These are phyloP conservation scores for Limnephilus rhombicus DNA, from an alignment of 2,888 invertebrate genomes.

Conservation along the genomic window DNA sequence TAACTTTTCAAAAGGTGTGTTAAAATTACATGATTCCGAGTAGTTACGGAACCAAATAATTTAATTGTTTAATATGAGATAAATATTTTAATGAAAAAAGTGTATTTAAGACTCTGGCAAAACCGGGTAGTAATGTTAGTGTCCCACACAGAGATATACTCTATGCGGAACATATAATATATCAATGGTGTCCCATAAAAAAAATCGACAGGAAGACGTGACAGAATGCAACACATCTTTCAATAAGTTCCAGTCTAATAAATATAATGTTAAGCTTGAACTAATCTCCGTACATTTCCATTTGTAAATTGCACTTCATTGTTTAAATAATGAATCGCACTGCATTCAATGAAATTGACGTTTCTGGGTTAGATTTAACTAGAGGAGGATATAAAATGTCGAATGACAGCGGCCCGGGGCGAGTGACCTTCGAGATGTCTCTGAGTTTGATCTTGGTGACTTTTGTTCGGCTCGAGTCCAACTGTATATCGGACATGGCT, in stretches of 20 bases:
- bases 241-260: background rate
- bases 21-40: no score
- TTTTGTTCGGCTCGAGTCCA: conserved; percentile 16
- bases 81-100: no score
- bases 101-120: no score
- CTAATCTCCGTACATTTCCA: background rate
- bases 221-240: background rate
- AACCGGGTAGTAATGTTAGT: no score
- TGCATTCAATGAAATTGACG: background rate
- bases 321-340: no score
- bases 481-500: background rate
- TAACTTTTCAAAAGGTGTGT: no score
- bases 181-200: background rate
- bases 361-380: background rate
- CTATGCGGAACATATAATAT: no score
- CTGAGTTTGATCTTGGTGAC: conserved; percentile 21
- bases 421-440: conserved; percentile 20
- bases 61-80: no score
- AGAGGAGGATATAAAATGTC: background rate
- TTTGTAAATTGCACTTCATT: no score
- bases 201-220: background rate
- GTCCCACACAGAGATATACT: no score
- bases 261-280: background rate
- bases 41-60: no score
- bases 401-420: background rate